Evolutionary conservation across 2,113 vertebrate genomes (phyloP).

Genomic region (Ochotona princeps): DNA sequence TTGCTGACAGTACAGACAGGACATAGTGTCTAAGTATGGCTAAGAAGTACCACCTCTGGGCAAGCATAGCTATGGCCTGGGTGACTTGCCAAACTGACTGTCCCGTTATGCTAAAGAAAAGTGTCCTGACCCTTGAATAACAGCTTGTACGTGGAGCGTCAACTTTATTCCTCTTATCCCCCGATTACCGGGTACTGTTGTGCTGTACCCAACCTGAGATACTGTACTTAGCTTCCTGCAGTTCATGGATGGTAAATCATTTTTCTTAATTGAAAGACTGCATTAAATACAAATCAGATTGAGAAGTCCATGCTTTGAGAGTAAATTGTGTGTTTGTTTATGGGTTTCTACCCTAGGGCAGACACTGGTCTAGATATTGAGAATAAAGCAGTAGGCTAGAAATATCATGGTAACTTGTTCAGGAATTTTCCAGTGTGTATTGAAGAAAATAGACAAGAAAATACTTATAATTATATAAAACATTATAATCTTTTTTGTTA

Average conservation of each 20-base stretch:
- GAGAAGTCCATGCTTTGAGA: neutral
- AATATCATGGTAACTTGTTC: neutral
- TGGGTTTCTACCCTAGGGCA: neutral
- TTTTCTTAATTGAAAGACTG: neutral
- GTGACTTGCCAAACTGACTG: neutral
- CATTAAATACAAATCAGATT: neutral
- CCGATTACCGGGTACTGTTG: neutral
- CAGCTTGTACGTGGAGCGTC: neutral
- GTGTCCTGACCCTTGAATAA: neutral
- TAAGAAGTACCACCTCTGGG: neutral
- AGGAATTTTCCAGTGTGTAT: neutral
- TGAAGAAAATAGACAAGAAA: neutral
- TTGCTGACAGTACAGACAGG: neutral
- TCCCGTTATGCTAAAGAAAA: neutral
- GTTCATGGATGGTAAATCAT: neutral
- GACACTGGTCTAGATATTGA: neutral
- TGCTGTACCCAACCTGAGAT: neutral
- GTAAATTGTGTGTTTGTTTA: neutral
- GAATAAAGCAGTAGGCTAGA: neutral
- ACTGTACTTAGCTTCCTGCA: neutral
- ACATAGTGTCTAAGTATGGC: neutral
- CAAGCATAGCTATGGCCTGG: neutral
- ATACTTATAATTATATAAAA: neutral
- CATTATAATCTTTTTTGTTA: neutral
- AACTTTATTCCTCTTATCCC: neutral